Percentiles rank a stretch among this genome's conserved stretches.
phyloP scores from a whole-genome alignment of 1,140 invertebrate species.

The Kradibia gibbosae region DNA sequence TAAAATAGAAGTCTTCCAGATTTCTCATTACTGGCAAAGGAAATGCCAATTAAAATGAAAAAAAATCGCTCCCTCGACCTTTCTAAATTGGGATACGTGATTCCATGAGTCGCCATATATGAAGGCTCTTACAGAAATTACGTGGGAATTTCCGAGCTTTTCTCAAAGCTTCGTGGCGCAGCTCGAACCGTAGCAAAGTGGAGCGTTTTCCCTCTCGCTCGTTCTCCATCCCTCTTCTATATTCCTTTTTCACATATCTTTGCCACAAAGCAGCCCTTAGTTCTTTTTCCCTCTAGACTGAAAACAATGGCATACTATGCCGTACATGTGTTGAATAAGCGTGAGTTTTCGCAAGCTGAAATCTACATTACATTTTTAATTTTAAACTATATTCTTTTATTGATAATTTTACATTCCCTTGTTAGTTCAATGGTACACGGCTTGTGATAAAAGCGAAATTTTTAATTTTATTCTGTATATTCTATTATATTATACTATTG shows the following conservation, averaged over 20 bases:
- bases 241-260: not conserved
- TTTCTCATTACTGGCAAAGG: not conserved
- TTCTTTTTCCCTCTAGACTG: conserved; percentile 3
- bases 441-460: too few relatives aligned
- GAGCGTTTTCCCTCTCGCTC: conserved; percentile 7
- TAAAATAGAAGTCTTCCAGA: not conserved
- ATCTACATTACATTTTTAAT: conserved; percentile 42
- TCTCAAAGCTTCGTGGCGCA: conserved; percentile 41
- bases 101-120: conserved; percentile 44
- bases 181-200: conserved; percentile 28
- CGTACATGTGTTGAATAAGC: conserved; percentile 8
- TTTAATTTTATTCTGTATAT: too few relatives aligned
- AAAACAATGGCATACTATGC: conserved; percentile 38
- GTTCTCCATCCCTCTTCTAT: not conserved
- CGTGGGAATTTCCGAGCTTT: conserved; percentile 47
- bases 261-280: conserved; percentile 23
- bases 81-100: conserved; percentile 44
- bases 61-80: not conserved
- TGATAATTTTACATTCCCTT: too few relatives aligned
- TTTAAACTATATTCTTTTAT: too few relatives aligned
- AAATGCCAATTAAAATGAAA: conserved; percentile 10
- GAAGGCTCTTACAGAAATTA: conserved; percentile 50
- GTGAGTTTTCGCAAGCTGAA: conserved; percentile 43
- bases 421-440: too few relatives aligned
- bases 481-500: too few relatives aligned